Evolutionary conservation across 2,888 invertebrate genomes (phyloP), one percentile per base, ranked within the genome.

Genomic region (Drosophila rubida): DNA sequence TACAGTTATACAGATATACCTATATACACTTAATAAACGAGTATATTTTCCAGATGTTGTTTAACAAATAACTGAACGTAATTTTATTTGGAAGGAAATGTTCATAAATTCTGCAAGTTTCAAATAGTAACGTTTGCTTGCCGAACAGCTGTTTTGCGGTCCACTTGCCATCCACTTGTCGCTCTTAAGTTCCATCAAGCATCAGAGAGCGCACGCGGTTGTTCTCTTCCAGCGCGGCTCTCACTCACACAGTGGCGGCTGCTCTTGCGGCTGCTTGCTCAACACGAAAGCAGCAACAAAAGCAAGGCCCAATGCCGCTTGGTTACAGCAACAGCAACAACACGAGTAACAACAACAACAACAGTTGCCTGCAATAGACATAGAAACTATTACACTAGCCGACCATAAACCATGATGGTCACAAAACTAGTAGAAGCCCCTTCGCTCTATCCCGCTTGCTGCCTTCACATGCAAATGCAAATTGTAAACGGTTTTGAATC

Each of bases 381-480:
- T 63, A 75, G 66, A 72, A 82, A 82, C 80, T 82, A 85, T 82
- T 82, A 76, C 86, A 85, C 80, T 70, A 69, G 75, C 75, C 83
- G 60, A 60, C 80, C 67, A 85, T 82, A 82, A 79, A 78, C 80
- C 82, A 75, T 82, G 85, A 85, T 85, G 81, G 85, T 80, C 81
- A 75, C 74, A 75, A 69, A 69, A 68, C 54, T 64, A 59, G 60
- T 37, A 59, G 61, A 63, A 32, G 11, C 53, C 42, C 48, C 54
- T 37, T 27, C 42, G 11, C 37, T 39, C 25, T 7, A 19, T 13
- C n/a, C 27, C 27, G 32, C 13, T 30, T 42, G 19, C 19, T 4
- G 19, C 27, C 30, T 44, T 35, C 60, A 41, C 50, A 35, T 37
- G 75, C 60, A 61, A 78, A 78, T 75, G 59, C 45, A 65, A 85